Conservation (phyloP, 2,113 vertebrate species). For the Orycteropus afer region DNA sequence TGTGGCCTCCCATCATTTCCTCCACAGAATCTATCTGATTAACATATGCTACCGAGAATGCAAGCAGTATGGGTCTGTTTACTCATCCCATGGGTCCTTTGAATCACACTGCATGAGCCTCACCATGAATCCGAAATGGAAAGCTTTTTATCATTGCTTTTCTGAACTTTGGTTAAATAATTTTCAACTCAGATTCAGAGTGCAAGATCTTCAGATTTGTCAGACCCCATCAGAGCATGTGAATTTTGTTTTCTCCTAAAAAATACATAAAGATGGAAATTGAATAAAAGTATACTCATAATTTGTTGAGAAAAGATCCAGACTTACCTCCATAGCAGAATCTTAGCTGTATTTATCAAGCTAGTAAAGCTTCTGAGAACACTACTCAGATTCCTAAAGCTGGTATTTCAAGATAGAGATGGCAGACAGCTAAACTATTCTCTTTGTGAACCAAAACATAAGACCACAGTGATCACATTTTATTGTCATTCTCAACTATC, state of each 20-base stretch:
- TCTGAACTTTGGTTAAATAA: constrained; percentile 3
- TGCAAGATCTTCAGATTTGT: neutral
- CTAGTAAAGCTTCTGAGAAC: neutral
- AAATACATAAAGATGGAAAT: neutral
- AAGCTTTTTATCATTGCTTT: neutral
- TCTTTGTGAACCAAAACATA: neutral
- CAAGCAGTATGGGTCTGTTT: neutral
- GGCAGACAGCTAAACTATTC: neutral
- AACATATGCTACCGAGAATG: neutral
- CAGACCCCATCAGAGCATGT: neutral
- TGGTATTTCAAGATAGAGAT: neutral
- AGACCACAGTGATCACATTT: neutral
- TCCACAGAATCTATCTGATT: neutral
- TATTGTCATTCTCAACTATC: neutral
- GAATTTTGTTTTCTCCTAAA: neutral
- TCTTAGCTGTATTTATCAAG: neutral
- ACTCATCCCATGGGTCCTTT: neutral
- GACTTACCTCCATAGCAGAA: neutral
- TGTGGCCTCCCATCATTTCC: neutral
- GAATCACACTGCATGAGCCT: neutral
- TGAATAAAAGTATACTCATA: neutral
- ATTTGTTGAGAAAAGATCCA: constrained; percentile 26
- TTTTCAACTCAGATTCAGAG: neutral
- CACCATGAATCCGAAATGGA: neutral
- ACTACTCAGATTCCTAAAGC: neutral